These are phyloP conservation scores for Malurus alboscapulatus DNA, from an alignment of 2,113 vertebrate species.

Conservation along the genomic window DNA sequence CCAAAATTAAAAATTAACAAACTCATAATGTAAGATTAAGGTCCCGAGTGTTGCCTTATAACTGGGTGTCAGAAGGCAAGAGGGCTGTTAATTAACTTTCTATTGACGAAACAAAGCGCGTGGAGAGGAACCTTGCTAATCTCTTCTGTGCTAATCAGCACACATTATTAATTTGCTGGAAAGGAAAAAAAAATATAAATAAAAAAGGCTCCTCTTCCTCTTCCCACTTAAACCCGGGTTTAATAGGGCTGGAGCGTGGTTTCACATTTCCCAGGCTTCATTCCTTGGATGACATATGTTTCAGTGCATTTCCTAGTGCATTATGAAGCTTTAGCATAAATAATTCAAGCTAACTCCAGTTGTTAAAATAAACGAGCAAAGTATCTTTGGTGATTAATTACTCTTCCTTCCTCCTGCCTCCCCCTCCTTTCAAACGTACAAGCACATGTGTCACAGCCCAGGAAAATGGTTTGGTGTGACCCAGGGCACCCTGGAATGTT, in stretches of 20 bases:
- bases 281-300: slow-evolving; percentile 38
- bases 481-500: background rate
- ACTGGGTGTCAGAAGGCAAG: slow-evolving; percentile 26
- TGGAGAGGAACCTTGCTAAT: slow-evolving; percentile 46
- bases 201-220: background rate
- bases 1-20: background rate
- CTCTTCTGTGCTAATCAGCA: slow-evolving; percentile 49
- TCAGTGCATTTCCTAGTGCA: slow-evolving; percentile 49
- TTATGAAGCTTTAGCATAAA: slow-evolving; percentile 38
- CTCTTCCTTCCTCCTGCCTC: background rate
- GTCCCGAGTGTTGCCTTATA: background rate
- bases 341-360: slow-evolving; percentile 58
- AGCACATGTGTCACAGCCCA: background rate
- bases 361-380: slow-evolving; percentile 53
- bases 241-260: background rate
- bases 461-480: rapidly evolving
- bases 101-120: slow-evolving; percentile 16
- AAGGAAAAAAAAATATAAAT: background rate
- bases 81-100: slow-evolving; percentile 63
- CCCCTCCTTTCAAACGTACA: background rate
- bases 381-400: slow-evolving; percentile 36
- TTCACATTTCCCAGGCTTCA: slow-evolving; percentile 4
- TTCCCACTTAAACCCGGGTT: background rate
- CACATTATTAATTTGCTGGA: slow-evolving; percentile 54
- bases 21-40: slow-evolving; percentile 37